Evolutionary conservation across 2,888 invertebrate genomes (phyloP).

Genomic region (Dryadula phaetusa): DNA sequence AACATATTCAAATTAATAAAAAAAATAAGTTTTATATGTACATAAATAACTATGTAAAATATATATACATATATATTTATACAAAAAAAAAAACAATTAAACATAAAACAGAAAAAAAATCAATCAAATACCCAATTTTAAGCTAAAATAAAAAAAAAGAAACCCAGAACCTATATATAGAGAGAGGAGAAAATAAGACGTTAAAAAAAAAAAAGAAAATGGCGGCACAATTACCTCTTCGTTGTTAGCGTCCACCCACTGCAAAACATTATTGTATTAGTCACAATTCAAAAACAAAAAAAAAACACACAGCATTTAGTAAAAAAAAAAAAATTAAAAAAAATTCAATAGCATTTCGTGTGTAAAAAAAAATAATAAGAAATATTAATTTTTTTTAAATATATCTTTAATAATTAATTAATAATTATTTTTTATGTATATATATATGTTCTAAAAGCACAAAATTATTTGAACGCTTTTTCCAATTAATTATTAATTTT

Average conservation of each 20-base stretch:
- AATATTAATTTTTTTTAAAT: constrained; percentile 55
- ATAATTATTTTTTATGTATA: constrained; percentile 53
- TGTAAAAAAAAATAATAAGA: constrained; percentile 61
- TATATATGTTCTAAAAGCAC: constrained; percentile 61
- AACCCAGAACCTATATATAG: constrained; percentile 28
- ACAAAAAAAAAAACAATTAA: not conserved
- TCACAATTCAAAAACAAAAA: constrained; percentile 59
- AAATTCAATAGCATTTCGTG: constrained; percentile 74
- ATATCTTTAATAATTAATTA: constrained; percentile 52
- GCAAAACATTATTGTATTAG: constrained; percentile 82
- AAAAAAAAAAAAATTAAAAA: constrained; percentile 15
- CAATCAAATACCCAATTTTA: constrained; percentile 39
- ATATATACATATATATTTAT: not conserved
- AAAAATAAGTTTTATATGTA: no score
- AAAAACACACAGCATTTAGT: constrained; percentile 42
- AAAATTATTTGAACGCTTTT: constrained; percentile 38
- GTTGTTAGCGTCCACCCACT: constrained; percentile 88
- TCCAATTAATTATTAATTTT: constrained; percentile 27
- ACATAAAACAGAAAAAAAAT: constrained; percentile 1
- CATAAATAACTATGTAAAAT: no score
- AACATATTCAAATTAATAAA: no score
- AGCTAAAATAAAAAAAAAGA: constrained; percentile 15
- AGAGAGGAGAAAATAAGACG: constrained; percentile 13
- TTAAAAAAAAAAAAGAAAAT: constrained; percentile 35
- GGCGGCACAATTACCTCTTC: constrained; percentile 83